Evolutionary conservation across 2,113 vertebrate genomes (phyloP).

Genomic region (Grammomys dolichurus): DNA sequence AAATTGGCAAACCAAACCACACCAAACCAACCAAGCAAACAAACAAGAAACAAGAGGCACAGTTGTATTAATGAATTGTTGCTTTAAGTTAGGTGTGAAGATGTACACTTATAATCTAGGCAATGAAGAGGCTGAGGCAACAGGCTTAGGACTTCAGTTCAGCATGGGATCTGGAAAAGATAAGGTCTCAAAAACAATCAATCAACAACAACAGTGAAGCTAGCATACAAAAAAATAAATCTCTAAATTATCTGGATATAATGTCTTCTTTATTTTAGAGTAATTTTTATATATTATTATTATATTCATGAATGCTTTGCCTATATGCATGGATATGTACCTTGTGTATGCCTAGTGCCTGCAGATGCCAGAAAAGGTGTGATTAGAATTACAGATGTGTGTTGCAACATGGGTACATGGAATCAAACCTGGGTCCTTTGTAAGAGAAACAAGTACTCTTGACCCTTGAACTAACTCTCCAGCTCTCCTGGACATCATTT

Average conservation of each 20-base stretch:
- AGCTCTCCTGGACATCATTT: background rate
- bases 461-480: background rate
- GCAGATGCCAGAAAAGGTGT: background rate
- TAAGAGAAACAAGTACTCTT: background rate
- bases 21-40: background rate
- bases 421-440: background rate
- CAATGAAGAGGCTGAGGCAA: background rate
- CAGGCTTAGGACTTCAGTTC: background rate
- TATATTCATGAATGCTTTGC: background rate
- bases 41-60: background rate
- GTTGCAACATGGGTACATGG: background rate
- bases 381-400: background rate
- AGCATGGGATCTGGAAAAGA: background rate
- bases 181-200: background rate
- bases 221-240: background rate
- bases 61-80: background rate
- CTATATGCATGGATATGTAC: background rate
- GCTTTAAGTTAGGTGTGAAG: background rate
- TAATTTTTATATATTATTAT: background rate
- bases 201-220: background rate
- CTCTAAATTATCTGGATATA: background rate
- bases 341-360: background rate
- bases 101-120: background rate
- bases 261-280: background rate
- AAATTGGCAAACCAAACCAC: background rate